Base-by-base conservation (phyloP, 1,140 invertebrate genomes). In the Alviniconcha marisindica region DNA sequence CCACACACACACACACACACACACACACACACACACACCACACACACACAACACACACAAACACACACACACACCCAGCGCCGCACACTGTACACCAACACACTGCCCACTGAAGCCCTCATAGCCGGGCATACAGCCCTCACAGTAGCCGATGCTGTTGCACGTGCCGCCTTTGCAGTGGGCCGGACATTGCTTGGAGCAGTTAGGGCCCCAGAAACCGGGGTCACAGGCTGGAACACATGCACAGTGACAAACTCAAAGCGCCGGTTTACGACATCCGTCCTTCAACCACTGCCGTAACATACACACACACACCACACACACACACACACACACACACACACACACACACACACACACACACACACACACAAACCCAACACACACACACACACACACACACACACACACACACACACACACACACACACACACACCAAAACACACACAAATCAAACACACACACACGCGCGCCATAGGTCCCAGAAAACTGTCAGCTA, bases 101-200 rank as follows among this genome's bases (percentile, higher is more conserved):
- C 12, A 40, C 56, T 36, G 66, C 78, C 28, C 78, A 80, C 28
- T 66, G 28, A 80, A 66, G 38, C 56, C 78, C 14, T 36, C 12
- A 42, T 69, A 80, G 54, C 78, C 78, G n/a, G 78, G 36, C 56
- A 12, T 15, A 66, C 78, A 80, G 2, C 7, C 33, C 21, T 38
- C 40, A 24, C 78, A 80, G 28, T 42, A 60, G 36, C 78, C 78
- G 60, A 80, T 80, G 21, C 38, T 38, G 40, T 80, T 80, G 78
- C 78, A 80, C 21, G 78, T 69, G 56, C 56, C 56, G 56, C 42
- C 42, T 33, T 60, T 51, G 33, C 78, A 80, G 38, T 80, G 66
- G 3, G 24, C 78, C 1, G 78, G 78, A 44, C 78, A 80, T 15
- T 21, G n/a, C 56, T 44, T 44, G 15, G 3, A 7, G 60, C 78